Evolutionary conservation across 2,113 vertebrate species (phyloP).

Genomic region (Brachyistius frenatus): DNA sequence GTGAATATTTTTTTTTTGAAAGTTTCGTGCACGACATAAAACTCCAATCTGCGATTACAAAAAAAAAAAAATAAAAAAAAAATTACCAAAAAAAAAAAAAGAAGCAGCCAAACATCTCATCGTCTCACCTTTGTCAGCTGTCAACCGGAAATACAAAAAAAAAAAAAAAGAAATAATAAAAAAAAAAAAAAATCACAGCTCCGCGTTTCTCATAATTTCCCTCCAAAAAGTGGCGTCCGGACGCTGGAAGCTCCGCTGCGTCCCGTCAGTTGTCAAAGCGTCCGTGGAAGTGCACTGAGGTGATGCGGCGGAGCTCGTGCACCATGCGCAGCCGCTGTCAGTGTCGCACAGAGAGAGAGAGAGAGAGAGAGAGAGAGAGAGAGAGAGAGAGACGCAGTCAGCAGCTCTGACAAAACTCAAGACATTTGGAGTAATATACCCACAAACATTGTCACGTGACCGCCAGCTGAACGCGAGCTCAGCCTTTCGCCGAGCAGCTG

Average conservation of each 20-base stretch:
- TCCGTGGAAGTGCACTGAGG: background rate
- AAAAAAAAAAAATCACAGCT: slow-evolving; percentile 51
- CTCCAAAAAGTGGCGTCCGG: slow-evolving; percentile 10
- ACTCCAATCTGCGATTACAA: background rate
- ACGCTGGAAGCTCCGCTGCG: slow-evolving; percentile 9
- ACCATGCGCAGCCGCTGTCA: background rate
- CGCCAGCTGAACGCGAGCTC: slow-evolving; percentile 44
- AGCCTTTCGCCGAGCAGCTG: slow-evolving; percentile 20
- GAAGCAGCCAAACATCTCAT: background rate
- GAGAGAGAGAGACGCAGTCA: background rate
- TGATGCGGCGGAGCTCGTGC: background rate
- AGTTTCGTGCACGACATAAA: background rate
- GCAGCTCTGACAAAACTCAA: slow-evolving; percentile 10
- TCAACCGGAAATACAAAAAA: slow-evolving; percentile 14
- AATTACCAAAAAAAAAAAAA: background rate
- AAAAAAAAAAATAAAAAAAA: background rate
- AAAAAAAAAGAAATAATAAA: background rate
- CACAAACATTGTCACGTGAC: slow-evolving; percentile 72
- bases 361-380: too few species aligned
- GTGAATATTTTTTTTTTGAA: too few species aligned
- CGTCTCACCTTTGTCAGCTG: slow-evolving; percentile 68
- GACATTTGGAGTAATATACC: slow-evolving; percentile 60
- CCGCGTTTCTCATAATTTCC: slow-evolving; percentile 60
- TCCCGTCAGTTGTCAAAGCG: slow-evolving; percentile 12
- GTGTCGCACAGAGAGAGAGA: background rate